Conservation (phyloP, 1,140 invertebrate species). For the Tetragnatha versicolor region DNA sequence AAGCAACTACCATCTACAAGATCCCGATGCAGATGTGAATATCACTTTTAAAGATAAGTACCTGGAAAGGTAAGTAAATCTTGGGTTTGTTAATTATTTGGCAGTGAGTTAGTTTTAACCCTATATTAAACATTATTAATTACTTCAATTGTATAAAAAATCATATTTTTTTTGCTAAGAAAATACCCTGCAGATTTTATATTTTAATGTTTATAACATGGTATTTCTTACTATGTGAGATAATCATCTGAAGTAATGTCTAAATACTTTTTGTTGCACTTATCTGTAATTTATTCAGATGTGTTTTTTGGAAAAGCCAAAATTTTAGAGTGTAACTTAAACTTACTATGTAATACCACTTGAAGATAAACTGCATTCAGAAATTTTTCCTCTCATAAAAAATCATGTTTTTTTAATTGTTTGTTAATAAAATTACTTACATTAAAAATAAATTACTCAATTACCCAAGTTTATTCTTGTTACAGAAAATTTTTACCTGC, state of each 20-base stretch:
- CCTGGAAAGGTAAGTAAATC: conserved; percentile 7
- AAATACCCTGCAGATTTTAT: not conserved
- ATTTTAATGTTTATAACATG: not conserved
- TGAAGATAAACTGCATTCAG: too few relatives aligned
- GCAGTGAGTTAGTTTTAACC: not conserved
- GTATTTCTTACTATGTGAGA: not conserved
- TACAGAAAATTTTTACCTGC: conserved; percentile 8
- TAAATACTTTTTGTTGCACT: too few relatives aligned
- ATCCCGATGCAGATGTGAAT: not conserved
- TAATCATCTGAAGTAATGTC: too few relatives aligned
- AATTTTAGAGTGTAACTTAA: too few relatives aligned
- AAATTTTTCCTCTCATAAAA: too few relatives aligned
- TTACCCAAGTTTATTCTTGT: not conserved
- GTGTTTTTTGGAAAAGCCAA: too few relatives aligned
- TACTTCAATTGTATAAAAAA: not conserved
- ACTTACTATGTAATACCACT: too few relatives aligned
- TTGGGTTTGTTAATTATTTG: not conserved
- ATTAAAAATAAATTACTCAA: not conserved
- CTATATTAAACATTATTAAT: not conserved
- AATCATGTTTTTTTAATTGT: not conserved
- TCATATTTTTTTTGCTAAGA: not conserved
- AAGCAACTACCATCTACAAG: not conserved
- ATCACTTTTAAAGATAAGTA: conserved; percentile 2
- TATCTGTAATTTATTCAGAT: too few relatives aligned
- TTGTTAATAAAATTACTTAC: not conserved